Base-by-base conservation (phyloP, 2,113 vertebrate species). In the Nematolebias whitei region DNA sequence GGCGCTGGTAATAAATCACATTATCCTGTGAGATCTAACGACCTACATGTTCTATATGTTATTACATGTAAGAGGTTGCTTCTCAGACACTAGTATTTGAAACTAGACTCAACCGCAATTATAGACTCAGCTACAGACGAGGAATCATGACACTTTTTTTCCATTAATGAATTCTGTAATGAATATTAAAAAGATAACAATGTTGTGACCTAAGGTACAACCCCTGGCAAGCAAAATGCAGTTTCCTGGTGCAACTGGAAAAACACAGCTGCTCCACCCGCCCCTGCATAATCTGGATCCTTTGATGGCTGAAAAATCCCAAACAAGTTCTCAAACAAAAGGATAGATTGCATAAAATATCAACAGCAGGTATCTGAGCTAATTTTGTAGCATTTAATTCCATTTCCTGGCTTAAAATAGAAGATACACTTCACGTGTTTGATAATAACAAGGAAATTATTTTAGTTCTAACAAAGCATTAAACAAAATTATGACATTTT, bases 231-330 rank as follows among this genome's bases (percentile, higher is more conserved):
- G 18, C 40, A 57, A n/a, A 14, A 47, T 0, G 1, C 13, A 26
- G 56, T 39, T 55, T 50, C n/a, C 52, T 38, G 20, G 35, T 53
- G 41, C 26, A 50, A 58, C 53, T 52, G 39, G 26, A n/a, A 14
- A 45, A 70, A 52, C 41, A 49, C 59, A 15, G 40, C 9, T 12
- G 15, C 26, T 45, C 24, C 20, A 44, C 12, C 35, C 35, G 59
- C 39, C 10, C 8, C 55, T 43, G 16, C 22, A 58, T 26, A 58
- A 58, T 43, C 54, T 20, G 39, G 40, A 58, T 44, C 40, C 14
- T 43, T 44, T 26, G 14, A 57, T 38, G 13, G 13, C 35, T 40
- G 6, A 18, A 43, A 24, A 24, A 41, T 24, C 43, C 9, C 40
- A 43, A 24, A 43, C 4, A 14, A 63, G 39, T 22, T 39, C 2